Evolutionary conservation across 2,797 vertebrate genomes (phyloP).

Genomic region (Alcedo atthis): DNA sequence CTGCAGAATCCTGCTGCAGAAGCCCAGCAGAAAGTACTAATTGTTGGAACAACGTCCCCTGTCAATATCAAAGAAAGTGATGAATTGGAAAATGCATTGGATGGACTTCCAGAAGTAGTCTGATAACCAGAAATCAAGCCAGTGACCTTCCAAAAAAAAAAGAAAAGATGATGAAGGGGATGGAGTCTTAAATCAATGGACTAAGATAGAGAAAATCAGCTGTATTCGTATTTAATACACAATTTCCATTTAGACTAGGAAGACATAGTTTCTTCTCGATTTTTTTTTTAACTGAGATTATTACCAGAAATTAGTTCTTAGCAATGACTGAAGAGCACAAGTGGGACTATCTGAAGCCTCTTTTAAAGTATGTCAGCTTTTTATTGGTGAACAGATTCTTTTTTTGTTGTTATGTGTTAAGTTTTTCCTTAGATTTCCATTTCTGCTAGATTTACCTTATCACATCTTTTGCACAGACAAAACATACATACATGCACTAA

Average conservation of each 20-base stretch:
- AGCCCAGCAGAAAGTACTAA: not conserved
- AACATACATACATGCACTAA: fast-evolving
- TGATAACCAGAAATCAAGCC: constrained; percentile 19
- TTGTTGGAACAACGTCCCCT: not conserved
- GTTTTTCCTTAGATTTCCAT: not conserved
- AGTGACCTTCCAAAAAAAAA: not conserved
- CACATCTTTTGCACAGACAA: not conserved
- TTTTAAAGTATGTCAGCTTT: not conserved
- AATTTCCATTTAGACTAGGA: not conserved
- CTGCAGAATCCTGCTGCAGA: not conserved
- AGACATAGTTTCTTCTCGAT: not conserved
- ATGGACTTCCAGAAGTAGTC: not conserved
- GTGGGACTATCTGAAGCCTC: not conserved
- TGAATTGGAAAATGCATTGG: constrained; percentile 10
- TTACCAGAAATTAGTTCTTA: not conserved
- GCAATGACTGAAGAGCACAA: not conserved
- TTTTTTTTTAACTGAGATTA: not conserved
- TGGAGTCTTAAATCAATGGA: not conserved
- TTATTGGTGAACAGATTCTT: not conserved
- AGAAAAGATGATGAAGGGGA: not conserved
- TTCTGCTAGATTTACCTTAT: not conserved
- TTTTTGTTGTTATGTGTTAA: not conserved
- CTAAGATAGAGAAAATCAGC: not conserved
- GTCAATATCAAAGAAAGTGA: constrained; percentile 26
- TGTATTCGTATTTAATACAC: not conserved